Conservation (phyloP, 2,888 invertebrate species). For the Hetaerina titia region DNA sequence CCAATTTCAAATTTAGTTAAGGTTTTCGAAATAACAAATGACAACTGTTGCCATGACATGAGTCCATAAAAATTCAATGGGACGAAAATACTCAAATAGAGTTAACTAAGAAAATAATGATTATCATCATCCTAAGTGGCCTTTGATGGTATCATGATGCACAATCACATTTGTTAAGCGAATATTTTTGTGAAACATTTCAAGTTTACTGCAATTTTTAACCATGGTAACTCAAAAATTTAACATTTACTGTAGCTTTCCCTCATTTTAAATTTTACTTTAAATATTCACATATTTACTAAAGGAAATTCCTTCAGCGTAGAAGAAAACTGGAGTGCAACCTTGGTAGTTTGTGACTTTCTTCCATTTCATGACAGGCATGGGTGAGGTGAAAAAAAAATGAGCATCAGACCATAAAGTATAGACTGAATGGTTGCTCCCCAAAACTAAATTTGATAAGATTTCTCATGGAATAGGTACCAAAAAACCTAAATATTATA, state of each 20-base stretch:
- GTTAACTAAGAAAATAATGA: not conserved
- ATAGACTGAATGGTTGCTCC: not conserved
- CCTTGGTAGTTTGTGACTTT: not conserved
- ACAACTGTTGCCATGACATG: not conserved
- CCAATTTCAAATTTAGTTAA: too few relatives aligned
- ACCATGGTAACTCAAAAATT: too few relatives aligned
- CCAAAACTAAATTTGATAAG: too few relatives aligned
- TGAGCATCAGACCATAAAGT: not conserved
- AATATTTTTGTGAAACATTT: not conserved
- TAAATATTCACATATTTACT: not conserved
- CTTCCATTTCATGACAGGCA: not conserved
- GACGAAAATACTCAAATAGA: not conserved
- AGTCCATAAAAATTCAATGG: not conserved
- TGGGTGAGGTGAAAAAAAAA: not conserved
- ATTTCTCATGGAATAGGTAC: too few relatives aligned
- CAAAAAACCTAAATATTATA: too few relatives aligned
- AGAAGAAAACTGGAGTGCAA: not conserved
- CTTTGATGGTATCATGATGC: not conserved
- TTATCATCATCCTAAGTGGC: not conserved
- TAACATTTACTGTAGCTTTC: too few relatives aligned
- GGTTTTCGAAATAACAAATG: not conserved
- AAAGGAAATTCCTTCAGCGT: not conserved
- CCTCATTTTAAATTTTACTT: not conserved
- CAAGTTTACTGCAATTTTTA: not conserved
- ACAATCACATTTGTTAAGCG: not conserved